A percentile compares a stretch with the other conserved stretches of the same genome.
Conservation (phyloP, 2,113 vertebrate species). For the Vulpes lagopus region DNA sequence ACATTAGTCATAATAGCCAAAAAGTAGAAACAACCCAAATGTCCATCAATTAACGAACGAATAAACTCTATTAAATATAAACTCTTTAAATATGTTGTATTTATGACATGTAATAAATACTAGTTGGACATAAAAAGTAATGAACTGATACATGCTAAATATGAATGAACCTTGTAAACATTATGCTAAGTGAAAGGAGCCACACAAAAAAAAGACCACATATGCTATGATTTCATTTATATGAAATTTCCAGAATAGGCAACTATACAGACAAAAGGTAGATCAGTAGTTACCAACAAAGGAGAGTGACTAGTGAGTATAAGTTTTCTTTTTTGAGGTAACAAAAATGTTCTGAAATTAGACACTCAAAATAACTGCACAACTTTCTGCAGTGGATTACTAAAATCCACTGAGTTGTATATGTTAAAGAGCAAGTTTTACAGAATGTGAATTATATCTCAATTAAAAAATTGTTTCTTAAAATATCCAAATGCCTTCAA, state of each 20-base stretch:
- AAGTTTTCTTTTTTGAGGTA: background rate
- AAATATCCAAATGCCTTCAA: conserved; percentile 59
- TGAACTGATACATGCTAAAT: background rate
- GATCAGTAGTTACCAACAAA: background rate
- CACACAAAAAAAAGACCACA: background rate
- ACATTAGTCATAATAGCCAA: background rate
- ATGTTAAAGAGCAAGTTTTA: background rate
- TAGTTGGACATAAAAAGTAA: conserved; percentile 11
- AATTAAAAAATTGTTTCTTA: background rate
- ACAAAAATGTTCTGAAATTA: background rate
- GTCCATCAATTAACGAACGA: background rate
- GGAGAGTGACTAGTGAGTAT: background rate
- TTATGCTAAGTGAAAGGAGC: conserved; percentile 2
- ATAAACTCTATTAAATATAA: background rate
- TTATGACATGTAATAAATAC: background rate
- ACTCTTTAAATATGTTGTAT: background rate
- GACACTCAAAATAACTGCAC: background rate
- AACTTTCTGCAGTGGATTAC: background rate
- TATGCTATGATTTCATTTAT: background rate
- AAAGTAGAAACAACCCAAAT: background rate
- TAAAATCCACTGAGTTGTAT: background rate
- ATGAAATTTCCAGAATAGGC: background rate
- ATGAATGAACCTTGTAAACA: background rate
- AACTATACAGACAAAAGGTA: background rate
- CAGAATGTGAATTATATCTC: background rate